Evolutionary conservation across 2,888 invertebrate species (phyloP).

Genomic region (Meloe dianella): DNA sequence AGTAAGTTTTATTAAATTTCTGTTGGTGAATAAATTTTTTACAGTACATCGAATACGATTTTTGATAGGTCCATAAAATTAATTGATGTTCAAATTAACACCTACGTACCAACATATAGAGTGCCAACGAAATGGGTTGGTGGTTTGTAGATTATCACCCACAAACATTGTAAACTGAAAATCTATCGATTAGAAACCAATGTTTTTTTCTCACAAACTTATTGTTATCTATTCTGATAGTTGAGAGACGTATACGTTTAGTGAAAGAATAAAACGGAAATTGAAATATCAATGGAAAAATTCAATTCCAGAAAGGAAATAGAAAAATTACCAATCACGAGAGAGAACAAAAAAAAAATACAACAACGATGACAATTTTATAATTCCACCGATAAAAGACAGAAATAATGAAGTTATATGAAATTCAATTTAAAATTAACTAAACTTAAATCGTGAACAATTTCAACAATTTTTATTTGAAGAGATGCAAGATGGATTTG

Average conservation of each 20-base stretch:
- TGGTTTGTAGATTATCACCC: too few species aligned
- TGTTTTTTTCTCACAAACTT: background rate
- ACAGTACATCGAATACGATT: background rate
- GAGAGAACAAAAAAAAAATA: background rate
- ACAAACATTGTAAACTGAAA: too few species aligned
- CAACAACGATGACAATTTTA: background rate
- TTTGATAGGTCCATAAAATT: background rate
- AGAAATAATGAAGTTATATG: background rate
- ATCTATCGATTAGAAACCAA: background rate
- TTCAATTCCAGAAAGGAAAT: slow-evolving; percentile 6
- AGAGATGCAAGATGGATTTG: background rate
- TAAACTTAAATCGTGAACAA: background rate
- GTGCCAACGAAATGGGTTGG: too few species aligned
- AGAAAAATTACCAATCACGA: slow-evolving; percentile 2
- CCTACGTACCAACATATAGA: too few species aligned
- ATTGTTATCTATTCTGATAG: background rate
- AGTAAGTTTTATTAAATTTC: background rate
- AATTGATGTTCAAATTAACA: slow-evolving; percentile 1
- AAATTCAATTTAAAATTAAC: background rate
- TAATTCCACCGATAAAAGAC: background rate
- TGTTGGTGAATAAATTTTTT: background rate
- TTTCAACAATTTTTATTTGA: background rate
- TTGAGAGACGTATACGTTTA: background rate
- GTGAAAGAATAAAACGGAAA: background rate
- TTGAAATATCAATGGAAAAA: slow-evolving; percentile 9